Evolutionary conservation across 2,113 vertebrate species (phyloP), one percentile per base, ranked within the genome.

Genomic region (Cyprinodon brontotheroides): DNA sequence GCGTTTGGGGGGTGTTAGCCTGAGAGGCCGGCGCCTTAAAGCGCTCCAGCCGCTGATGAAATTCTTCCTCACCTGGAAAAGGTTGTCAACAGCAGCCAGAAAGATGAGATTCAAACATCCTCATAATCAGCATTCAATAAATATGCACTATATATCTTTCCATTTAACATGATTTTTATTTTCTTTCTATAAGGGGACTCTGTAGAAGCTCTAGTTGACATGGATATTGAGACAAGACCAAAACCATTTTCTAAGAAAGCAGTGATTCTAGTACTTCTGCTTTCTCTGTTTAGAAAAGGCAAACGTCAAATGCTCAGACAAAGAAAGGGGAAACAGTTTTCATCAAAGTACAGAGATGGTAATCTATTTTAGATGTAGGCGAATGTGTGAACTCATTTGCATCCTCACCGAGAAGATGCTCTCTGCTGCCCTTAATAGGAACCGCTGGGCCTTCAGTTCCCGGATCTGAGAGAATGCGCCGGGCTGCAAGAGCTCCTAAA

Each of bases 381-480:
- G 40, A 64, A 39, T 0, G 65, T 29, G 10, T 69, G 45, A n/a
- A 17, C 4, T 65, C n/a, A 22, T 68, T 53, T 57, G 36, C 15
- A 57, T 77, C 14, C 87, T 90, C 65, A 94, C 93, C 79, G 0
- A 92, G 86, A 29, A 84, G 74, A 39, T 85, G 61, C 22, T 82
- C 77, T 41, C 20, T 76, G 64, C 70, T 3, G 61, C 15, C 65
- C 57, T 69, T 77, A 38, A 62, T 62, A 0, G 53, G 64, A 41
- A 65, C 5, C 2, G 81, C 71, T 17, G 76, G 78, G 29, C 53
- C 64, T 50, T 78, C 77, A 10, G 62, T 41, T 4, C 90, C 93
- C 3, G 93, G 91, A 74, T 93, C 93, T 1, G 92, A 93, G 74
- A 91, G 36, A 6, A 88, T 91, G 12, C 89, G 84, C 85, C 86